Evolutionary conservation across 2,797 vertebrate genomes (phyloP), one percentile per base, ranked within the genome.

Genomic region (Sebastes matsubarae): DNA sequence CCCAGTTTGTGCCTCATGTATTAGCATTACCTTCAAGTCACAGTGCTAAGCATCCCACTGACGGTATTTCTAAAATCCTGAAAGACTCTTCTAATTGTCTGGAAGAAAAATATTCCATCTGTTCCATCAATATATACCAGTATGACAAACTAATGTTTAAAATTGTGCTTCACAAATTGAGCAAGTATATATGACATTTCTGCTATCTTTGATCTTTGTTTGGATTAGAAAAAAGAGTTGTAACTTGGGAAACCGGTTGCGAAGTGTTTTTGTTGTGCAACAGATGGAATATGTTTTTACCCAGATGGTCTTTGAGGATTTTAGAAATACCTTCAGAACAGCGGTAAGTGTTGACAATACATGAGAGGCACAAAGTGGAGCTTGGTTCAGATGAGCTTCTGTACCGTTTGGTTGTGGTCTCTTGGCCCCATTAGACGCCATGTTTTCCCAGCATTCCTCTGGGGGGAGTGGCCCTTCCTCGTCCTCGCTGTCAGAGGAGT

Each of bases 401-500:
- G 58, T 94, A 97, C 97, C 96, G 65, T 96, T 95, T 32, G 93
- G 89, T 54, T 93, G 93, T 60, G 95, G 88, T 72, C 93, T 95
- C 88, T 95, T 96, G 3, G 91, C 72, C 12, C 88, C 95, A 9
- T 94, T 96, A 22, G 96, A 94, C 6, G 96, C 95, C 89, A 97
- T 87, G 88, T 93, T 97, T 90, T 98, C 97, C 98, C 98, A 99
- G 94, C 96, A 95, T 38, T 95, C 85, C 22, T 96, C 95, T 10
- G 94, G 94, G 2, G 93, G 93, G 69, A 96, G 96, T 20, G 96
- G 96, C 1, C 95, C 95, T 46, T 96, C 95, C 22, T 97, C 97
- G 0, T 98, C 97, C 81, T 98, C 98, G 0, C 98, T 99, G 91
- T 99, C 97, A 0, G 98, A 99, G 3, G 98, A 99, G 92, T 96